phyloP scores from a whole-genome alignment of 2,113 vertebrate genomes.

The Telmatochromis sp. region DNA sequence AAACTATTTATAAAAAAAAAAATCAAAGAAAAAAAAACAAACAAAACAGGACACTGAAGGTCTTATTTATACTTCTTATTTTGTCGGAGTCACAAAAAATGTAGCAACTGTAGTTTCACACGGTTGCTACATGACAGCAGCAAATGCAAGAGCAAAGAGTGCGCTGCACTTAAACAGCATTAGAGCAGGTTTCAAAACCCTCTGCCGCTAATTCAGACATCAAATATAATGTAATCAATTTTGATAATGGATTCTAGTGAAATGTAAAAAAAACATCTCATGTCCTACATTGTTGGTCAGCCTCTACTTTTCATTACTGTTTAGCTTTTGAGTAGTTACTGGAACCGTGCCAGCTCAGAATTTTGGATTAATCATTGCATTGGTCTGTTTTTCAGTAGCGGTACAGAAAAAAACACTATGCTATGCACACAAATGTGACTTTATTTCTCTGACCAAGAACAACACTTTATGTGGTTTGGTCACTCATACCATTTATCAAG shows the following conservation, averaged over 20 bases:
- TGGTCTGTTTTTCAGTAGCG: neutral
- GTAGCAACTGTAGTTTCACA: neutral
- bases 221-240: neutral
- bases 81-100: neutral
- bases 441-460: neutral
- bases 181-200: neutral
- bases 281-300: neutral
- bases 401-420: neutral
- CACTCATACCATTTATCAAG: slow-evolving; percentile 22
- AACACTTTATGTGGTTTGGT: neutral
- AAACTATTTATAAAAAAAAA: neutral
- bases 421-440: neutral
- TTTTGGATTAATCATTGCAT: neutral
- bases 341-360: neutral
- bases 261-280: neutral
- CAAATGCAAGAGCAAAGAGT: neutral
- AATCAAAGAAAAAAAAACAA: neutral
- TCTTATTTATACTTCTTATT: neutral
- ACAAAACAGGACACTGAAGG: neutral
- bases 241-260: neutral
- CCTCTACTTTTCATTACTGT: neutral
- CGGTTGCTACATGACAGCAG: neutral
- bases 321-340: neutral
- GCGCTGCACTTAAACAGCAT: neutral
- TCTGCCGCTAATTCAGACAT: neutral